Base-by-base conservation (phyloP, 2,888 invertebrate genomes). In the Auanema freiburgensis region DNA sequence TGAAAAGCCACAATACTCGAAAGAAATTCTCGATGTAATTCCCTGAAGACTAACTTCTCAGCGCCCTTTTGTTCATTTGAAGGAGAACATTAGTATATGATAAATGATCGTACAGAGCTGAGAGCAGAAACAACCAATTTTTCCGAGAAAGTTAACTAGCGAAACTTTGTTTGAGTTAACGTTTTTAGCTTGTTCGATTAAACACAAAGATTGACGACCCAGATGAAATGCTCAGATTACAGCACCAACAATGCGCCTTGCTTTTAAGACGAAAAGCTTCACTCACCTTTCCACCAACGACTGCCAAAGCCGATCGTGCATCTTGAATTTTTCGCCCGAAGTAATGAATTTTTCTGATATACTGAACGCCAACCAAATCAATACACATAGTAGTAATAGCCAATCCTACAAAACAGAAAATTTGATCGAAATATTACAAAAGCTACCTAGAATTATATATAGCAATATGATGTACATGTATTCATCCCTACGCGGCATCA, bases 311-410 rank as follows among this genome's bases (percentile, higher is more conserved):
- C 0, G 78, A 77, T 6, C 81, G 57, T 18, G 84, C 83, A 61
- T 83, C 82, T 53, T 81, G 80, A 21, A 83, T 83, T 65, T 83
- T 83, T 49, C 83, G 60, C 12, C 83, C 83, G 61, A 83, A 84
- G 62, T 84, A 83, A 65, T 84, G 83, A 57, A 83, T 84, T 66
- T 83, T 84, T 23, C 81, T 66, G 51, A 83, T 83, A 67, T 83
- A 83, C 63, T 83, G 83, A 24, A 84, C 79, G 23, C 83, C 83
- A 46, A 84, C 83, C 49, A 83, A 71, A 57, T 80, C 80, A 59
- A 83, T 84, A 67, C 83, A 84, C 83, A 83, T 83, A 23, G 83
- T 83, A 10, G 83, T 83, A 50, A 83, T 84, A 12, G 83, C 82
- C 42, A 83, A 69, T 6, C 83, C 82, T 77, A 46, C 16, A 8